Conservation (phyloP, 2,888 invertebrate genomes). For the Eumacrocentrus americanus region DNA sequence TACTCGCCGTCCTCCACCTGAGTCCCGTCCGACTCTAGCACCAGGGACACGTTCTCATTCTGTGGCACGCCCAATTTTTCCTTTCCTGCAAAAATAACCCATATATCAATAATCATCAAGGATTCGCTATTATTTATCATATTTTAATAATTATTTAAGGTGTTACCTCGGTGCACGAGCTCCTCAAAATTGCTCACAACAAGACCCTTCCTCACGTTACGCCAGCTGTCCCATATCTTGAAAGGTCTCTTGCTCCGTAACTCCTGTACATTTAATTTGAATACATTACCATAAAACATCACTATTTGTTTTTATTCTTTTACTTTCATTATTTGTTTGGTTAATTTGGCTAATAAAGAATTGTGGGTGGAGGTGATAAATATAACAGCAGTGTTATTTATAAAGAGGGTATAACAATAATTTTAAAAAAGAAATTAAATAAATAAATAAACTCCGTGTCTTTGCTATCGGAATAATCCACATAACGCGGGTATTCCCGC, state of each 20-base stretch:
- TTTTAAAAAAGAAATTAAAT: too few species aligned
- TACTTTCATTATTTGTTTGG: not conserved
- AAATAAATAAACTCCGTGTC: not conserved
- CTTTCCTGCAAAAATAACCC: conserved; percentile 71
- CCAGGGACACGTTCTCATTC: conserved; percentile 86
- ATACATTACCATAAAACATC: conserved; percentile 42
- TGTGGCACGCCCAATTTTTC: conserved; percentile 88
- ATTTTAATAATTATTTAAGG: too few species aligned
- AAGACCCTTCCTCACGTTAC: conserved; percentile 91
- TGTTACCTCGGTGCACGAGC: conserved; percentile 77
- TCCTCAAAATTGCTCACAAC: conserved; percentile 92
- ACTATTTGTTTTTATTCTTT: not conserved
- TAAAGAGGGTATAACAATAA: too few species aligned
- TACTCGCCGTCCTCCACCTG: conserved; percentile 97
- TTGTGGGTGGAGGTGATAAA: too few species aligned
- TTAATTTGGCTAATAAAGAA: too few species aligned
- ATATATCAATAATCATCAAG: not conserved
- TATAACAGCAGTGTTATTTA: too few species aligned
- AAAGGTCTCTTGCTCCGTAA: conserved; percentile 95
- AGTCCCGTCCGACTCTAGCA: conserved; percentile 94
- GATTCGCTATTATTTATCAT: not conserved
- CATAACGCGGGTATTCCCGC: conserved; percentile 5
- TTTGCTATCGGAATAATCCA: not conserved
- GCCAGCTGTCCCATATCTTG: conserved; percentile 96
- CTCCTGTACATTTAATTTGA: too few species aligned